Evolutionary conservation across 2,797 vertebrate species (phyloP).

Genomic region (Anguilla megastoma): DNA sequence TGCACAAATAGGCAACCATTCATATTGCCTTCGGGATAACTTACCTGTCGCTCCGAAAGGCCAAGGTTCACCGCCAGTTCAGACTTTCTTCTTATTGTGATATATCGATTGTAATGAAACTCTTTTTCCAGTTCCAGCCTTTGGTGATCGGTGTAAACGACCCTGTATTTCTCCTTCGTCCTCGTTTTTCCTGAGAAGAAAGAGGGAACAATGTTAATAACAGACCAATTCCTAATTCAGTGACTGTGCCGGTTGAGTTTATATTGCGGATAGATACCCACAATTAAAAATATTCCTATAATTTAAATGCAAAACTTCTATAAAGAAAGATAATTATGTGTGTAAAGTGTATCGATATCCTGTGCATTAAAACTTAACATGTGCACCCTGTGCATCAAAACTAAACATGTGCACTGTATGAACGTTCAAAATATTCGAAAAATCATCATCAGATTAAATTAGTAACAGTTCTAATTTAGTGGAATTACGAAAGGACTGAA

Average conservation of each 20-base stretch:
- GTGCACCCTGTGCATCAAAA: neutral
- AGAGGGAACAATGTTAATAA: neutral
- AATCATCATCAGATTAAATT: neutral
- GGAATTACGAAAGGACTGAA: neutral
- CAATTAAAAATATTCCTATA: neutral
- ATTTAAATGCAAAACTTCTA: neutral
- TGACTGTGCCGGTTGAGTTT: neutral
- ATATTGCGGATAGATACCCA: neutral
- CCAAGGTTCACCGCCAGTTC: slow-evolving; percentile 90
- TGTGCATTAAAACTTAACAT: neutral
- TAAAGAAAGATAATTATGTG: neutral
- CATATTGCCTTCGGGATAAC: neutral
- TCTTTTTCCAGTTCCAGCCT: slow-evolving; percentile 95
- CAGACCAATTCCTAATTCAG: neutral
- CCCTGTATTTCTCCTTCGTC: slow-evolving; percentile 96
- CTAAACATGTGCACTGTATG: neutral
- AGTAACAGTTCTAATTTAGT: neutral
- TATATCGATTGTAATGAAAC: slow-evolving; percentile 96
- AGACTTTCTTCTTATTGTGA: slow-evolving; percentile 91
- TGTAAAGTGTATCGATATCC: neutral
- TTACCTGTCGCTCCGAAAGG: slow-evolving; percentile 94
- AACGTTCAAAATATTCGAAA: neutral
- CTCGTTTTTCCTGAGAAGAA: slow-evolving; percentile 85
- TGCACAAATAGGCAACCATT: neutral
- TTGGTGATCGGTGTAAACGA: slow-evolving; percentile 94